phyloP scores from a whole-genome alignment of 2,113 vertebrate genomes.

The Excalfactoria chinensis region DNA sequence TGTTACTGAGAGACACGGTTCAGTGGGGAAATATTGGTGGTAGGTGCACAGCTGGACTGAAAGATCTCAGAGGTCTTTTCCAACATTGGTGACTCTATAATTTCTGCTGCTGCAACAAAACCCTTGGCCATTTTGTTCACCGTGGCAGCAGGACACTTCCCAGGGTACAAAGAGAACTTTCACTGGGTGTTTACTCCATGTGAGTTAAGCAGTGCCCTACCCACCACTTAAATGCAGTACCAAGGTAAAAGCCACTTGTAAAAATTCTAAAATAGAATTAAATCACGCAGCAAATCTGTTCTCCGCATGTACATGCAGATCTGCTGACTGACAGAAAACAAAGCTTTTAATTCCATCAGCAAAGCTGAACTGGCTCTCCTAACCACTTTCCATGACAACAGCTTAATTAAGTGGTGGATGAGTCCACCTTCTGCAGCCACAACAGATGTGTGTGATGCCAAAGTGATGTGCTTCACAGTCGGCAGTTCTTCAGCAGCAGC shows the following conservation, averaged over 20 bases:
- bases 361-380: neutral
- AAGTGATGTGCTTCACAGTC: neutral
- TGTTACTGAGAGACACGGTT: no score
- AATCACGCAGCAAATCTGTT: neutral
- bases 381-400: neutral
- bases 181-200: neutral
- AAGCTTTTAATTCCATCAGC: neutral
- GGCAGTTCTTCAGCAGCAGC: neutral
- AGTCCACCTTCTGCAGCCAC: neutral
- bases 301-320: neutral
- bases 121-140: neutral
- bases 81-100: no score
- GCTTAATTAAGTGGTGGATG: neutral
- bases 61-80: no score
- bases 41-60: no score
- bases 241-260: neutral
- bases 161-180: neutral
- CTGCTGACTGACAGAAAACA: neutral
- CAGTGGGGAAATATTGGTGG: no score
- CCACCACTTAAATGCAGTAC: neutral
- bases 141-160: accelerated
- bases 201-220: neutral
- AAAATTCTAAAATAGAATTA: neutral
- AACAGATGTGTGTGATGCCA: neutral
- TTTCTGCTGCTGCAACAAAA: neutral